phyloP scores from a whole-genome alignment of 2,888 invertebrate genomes.

The Phymatocera aterrima region DNA sequence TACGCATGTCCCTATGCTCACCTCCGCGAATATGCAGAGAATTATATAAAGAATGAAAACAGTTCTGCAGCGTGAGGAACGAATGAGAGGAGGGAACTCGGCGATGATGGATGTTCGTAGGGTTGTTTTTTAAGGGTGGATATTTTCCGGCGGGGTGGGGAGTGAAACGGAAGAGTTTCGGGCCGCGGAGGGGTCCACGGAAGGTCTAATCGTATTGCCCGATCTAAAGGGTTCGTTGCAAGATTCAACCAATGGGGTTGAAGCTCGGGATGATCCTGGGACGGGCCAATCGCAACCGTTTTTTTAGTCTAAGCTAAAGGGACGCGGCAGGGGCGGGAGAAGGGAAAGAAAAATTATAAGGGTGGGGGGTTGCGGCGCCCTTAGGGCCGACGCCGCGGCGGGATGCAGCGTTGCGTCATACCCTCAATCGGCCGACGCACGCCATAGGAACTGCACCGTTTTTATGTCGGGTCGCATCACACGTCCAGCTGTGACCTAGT shows the following conservation, averaged over 20 bases:
- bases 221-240: conserved; percentile 39
- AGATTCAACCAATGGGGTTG: conserved; percentile 32
- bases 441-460: conserved; percentile 26
- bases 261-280: conserved; percentile 10
- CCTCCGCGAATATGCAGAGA: conserved; percentile 15
- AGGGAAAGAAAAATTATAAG: conserved; percentile 46
- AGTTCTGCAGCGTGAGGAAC: neutral
- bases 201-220: conserved; percentile 33
- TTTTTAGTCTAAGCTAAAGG: conserved; percentile 49
- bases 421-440: conserved; percentile 69
- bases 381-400: conserved; percentile 62
- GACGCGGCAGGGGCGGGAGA: conserved; percentile 53
- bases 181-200: neutral
- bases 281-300: conserved; percentile 35
- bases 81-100: conserved; percentile 16
- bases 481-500: neutral
- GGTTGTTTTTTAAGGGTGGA: conserved; percentile 62
- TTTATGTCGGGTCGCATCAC: conserved; percentile 1
- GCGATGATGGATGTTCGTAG: conserved; percentile 72
- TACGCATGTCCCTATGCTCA: too few species aligned
- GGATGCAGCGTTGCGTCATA: conserved; percentile 69
- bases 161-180: neutral
- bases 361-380: conserved; percentile 57
- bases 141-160: neutral
- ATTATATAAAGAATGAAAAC: conserved; percentile 6